phyloP scores from a whole-genome alignment of 2,888 invertebrate genomes.

The Drosophila phalerata region DNA sequence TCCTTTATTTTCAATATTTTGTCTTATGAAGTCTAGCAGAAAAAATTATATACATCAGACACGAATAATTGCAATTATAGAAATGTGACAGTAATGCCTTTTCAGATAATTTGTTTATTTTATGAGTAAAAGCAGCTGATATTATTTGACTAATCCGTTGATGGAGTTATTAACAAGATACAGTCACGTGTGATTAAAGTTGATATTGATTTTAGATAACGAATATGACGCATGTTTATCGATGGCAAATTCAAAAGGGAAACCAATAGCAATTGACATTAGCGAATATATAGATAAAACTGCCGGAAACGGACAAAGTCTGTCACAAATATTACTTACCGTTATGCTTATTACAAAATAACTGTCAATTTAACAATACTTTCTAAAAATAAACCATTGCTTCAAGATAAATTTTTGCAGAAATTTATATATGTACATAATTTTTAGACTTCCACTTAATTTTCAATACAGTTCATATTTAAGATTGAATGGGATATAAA shows the following conservation, averaged over 20 bases:
- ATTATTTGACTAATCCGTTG: conserved; percentile 8
- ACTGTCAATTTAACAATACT: conserved; percentile 21
- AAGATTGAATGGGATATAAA: no score
- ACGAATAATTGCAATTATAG: background rate
- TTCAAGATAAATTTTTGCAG: background rate
- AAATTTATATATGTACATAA: background rate
- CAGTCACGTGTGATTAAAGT: conserved; percentile 43
- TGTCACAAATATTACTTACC: conserved; percentile 13
- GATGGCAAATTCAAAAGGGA: background rate
- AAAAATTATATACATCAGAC: no score
- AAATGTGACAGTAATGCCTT: background rate
- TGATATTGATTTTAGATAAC: conserved; percentile 48
- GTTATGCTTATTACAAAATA: conserved; percentile 26
- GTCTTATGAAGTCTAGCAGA: background rate
- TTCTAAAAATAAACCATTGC: background rate
- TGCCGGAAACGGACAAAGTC: conserved; percentile 31
- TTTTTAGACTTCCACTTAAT: background rate
- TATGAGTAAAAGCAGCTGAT: background rate
- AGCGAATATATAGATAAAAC: conserved; percentile 32
- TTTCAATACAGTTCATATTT: background rate
- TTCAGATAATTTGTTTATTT: background rate
- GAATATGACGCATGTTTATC: conserved; percentile 26
- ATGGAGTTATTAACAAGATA: conserved; percentile 8
- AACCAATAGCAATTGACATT: conserved; percentile 24
- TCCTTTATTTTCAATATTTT: background rate